A percentile compares a stretch with the other conserved stretches of the same genome.
These are phyloP conservation scores for Zygothrica quintamaculata DNA, from an alignment of 2,888 invertebrate genomes.

Conservation along the genomic window DNA sequence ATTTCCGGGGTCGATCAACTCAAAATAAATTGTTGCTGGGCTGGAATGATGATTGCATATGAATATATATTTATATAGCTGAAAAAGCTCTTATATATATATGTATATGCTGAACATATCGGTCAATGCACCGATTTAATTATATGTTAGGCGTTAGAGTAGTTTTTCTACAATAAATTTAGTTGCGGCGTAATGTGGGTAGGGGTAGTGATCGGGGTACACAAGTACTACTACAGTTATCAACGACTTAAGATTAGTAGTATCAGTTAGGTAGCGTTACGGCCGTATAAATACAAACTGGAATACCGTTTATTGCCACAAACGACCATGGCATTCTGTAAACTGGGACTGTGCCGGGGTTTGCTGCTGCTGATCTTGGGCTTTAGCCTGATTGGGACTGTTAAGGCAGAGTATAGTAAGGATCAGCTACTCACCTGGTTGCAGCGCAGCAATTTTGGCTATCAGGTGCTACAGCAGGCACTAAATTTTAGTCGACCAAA, in stretches of 20 bases:
- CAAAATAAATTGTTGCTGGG: too few relatives aligned
- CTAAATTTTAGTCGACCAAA: slow-evolving; percentile 7
- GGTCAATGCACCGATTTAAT: background rate
- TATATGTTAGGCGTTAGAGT: too few relatives aligned
- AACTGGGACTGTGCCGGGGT: slow-evolving; percentile 1
- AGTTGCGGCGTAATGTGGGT: background rate
- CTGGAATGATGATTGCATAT: too few relatives aligned
- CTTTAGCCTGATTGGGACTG: background rate
- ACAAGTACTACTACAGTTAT: background rate
- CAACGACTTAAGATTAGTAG: slow-evolving; percentile 42
- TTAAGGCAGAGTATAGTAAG: slow-evolving; percentile 22
- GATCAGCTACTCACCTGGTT: slow-evolving; percentile 61
- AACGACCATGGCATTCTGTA: slow-evolving; percentile 58
- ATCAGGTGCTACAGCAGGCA: slow-evolving; percentile 58
- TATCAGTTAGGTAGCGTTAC: slow-evolving; percentile 33
- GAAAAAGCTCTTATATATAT: too few relatives aligned
- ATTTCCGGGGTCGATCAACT: too few relatives aligned
- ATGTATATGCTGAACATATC: background rate
- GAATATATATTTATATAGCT: too few relatives aligned
- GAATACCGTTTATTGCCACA: slow-evolving; percentile 33
- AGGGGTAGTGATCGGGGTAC: background rate
- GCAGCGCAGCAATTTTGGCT: slow-evolving; percentile 66
- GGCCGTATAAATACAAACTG: slow-evolving; percentile 67
- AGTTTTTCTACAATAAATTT: too few relatives aligned
- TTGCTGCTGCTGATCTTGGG: background rate